Base-by-base conservation (phyloP, 2,797 vertebrate genomes). In the Philypnodon macrostomus region DNA sequence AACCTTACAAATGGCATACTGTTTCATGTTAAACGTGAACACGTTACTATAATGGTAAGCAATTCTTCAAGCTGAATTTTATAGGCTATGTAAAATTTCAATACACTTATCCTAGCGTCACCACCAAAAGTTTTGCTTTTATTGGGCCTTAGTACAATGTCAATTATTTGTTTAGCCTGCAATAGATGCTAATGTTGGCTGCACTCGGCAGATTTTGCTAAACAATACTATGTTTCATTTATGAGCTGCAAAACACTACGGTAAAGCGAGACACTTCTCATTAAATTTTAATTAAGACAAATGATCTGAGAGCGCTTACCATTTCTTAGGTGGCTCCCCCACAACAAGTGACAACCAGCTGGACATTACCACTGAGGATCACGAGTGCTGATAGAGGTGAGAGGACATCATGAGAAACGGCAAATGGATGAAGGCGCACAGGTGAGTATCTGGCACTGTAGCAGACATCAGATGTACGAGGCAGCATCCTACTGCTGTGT, bases 281-380 rank as follows among this genome's bases (percentile, higher is more conserved):
- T 97, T 92, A 95, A 93, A 94, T 84, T 93, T 95, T 95, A 94
- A 97, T 95, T 91, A 94, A 92, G 92, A 95, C 90, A 92, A 94
- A 95, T 90, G 90, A 86, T 90, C 83, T 75, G 70, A 89, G 74
- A 90, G 88, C 85, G 92, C 89, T 89, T 88, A 92, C 87, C 90
- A 92, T 91, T 86, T 93, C 90, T 84, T 90, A 89, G 85, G 91
- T 91, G 87, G 86, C 85, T 88, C 89, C 88, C 85, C 88, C 86
- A 88, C 89, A 89, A 90, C 90, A 92, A 50, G 90, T 91, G 83
- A 93, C 68, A 59, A 63, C 36, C 56, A 71, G 70, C 69, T 68
- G 73, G 90, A 88, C 91, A 88, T 63, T 88, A 83, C 90, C 88
- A 80, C 85, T 53, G 78, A 87, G 54, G 68, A 74, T 58, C 31